Base-by-base conservation (phyloP, 2,888 invertebrate species). In the Orthosia gothica region DNA sequence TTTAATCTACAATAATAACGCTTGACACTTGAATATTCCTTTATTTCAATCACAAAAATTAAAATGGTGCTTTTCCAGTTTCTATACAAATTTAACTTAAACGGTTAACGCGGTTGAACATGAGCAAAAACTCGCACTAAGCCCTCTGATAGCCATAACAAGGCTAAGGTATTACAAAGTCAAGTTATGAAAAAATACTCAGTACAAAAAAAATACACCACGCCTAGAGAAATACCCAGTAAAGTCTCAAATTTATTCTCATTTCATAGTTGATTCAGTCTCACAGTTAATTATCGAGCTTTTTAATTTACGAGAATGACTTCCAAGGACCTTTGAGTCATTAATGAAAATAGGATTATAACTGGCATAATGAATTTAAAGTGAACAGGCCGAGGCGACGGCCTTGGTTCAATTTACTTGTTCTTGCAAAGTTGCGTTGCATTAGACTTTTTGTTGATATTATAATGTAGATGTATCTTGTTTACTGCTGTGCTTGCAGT, bases 321-420 rank as follows among this genome's bases (percentile, higher is more conserved):
- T 83, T 55, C 74, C 80, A 81, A 74, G 80, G 84, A 62, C 68
- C 49, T 79, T 79, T 54, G 59, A 70, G 74, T 79, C 83, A 62
- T 79, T 74, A 83, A 68, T 65, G 64, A 79, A 83, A 83, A 74
- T 81, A 83, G 64, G 74, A 79, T 81, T 83, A 74, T 79, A 79
- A 64, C 80, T 47, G 73, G 67, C 65, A 54, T 83, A 81, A 84
- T 84, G 58, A 84, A 81, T 80, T 82, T 71, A 61, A 78, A 70
- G 59, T 26, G 16, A 49, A 49, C 15, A 66, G 18, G 62, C 57
- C 40, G n/a, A 73, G 50, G 13, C 9, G 11, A 1, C 50, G 15
- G 7, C 78, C 71, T 82, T 62, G 64, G 57, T 52, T 55, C n/a
- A 12, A 32, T 49, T 52, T 54, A 20, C 18, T 72, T 55, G 12